Evolutionary conservation across 2,797 vertebrate species (phyloP).

Genomic region (Sebastes vulpes): DNA sequence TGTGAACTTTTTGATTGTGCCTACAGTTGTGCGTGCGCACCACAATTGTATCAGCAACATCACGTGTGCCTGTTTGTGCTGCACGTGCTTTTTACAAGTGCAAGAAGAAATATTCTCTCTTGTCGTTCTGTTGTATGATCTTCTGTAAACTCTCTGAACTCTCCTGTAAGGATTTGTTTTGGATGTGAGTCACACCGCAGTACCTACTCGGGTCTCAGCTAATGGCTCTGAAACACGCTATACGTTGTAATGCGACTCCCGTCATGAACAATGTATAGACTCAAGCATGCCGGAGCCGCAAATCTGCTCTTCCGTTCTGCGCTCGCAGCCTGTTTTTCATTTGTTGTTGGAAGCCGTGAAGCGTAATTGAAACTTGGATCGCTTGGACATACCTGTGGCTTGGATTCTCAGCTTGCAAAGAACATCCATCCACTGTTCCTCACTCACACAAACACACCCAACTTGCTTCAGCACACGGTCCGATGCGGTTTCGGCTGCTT

Average conservation of each 20-base stretch:
- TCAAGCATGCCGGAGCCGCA: conserved; percentile 55
- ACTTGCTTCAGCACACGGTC: conserved; percentile 18
- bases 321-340: conserved; percentile 75
- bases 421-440: conserved; percentile 61
- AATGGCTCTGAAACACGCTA: conserved; percentile 20
- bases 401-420: conserved; percentile 62
- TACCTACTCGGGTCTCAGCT: conserved; percentile 51
- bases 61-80: conserved; percentile 82
- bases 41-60: conserved; percentile 76
- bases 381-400: conserved; percentile 80
- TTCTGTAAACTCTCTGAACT: conserved; percentile 59
- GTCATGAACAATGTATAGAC: conserved; percentile 48
- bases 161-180: conserved; percentile 53
- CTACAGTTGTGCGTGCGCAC: conserved; percentile 71
- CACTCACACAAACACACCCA: conserved; percentile 13
- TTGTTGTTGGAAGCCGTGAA: conserved; percentile 68
- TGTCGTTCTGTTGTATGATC: conserved; percentile 26
- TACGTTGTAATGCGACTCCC: conserved; percentile 56
- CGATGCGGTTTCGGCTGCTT: conserved; percentile 17
- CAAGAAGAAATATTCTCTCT: conserved; percentile 64
- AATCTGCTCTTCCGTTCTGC: conserved; percentile 70
- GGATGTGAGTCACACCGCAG: conserved; percentile 53
- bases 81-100: conserved; percentile 68
- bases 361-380: conserved; percentile 70
- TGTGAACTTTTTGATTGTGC: conserved; percentile 81